Percentiles rank a stretch among this genome's conserved stretches.
phyloP scores from a whole-genome alignment of 2,113 vertebrate species.

The Stercorarius parasiticus region DNA sequence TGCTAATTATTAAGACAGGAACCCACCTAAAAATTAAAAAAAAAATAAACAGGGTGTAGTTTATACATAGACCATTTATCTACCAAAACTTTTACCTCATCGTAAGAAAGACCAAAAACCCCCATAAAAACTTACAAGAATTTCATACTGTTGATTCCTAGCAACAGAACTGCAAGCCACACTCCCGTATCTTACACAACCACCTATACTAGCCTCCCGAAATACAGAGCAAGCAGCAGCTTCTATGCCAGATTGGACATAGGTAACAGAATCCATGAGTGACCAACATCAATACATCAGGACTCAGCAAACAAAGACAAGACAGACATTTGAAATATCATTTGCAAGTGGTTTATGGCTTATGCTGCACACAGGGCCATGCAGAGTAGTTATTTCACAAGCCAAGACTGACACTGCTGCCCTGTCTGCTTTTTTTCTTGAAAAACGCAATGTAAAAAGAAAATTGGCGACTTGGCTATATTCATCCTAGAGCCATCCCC shows the following conservation, averaged over 20 bases:
- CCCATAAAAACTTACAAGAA: background rate
- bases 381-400: background rate
- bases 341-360: background rate
- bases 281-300: background rate
- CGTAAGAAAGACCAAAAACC: background rate
- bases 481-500: background rate
- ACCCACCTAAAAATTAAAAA: background rate
- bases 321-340: background rate
- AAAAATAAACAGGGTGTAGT: background rate
- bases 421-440: background rate
- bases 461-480: background rate
- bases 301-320: background rate
- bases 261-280: background rate
- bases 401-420: background rate
- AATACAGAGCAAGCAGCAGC: background rate
- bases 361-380: background rate
- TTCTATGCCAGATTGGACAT: background rate
- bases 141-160: conserved; percentile 16
- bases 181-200: background rate
- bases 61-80: background rate
- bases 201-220: conserved; percentile 18
- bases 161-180: conserved; percentile 24
- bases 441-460: background rate
- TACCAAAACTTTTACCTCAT: background rate
- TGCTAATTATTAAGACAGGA: background rate